These are phyloP conservation scores for Macrosoma leucophasiata DNA, from an alignment of 2,888 invertebrate species.

Conservation along the genomic window DNA sequence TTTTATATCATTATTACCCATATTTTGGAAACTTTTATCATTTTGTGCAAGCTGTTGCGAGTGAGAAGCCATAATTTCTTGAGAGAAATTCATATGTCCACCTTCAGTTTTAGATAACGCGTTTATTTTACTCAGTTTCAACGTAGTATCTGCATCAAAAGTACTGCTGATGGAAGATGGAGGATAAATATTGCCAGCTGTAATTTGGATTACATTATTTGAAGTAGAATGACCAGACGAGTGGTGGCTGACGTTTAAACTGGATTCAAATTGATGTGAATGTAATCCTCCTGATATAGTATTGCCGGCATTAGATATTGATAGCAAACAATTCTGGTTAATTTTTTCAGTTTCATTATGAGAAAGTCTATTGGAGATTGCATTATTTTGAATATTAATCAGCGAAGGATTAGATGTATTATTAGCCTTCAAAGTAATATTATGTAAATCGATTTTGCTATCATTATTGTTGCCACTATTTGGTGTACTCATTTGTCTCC, in stretches of 20 bases:
- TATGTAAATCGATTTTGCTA: constrained; percentile 56
- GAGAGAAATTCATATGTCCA: constrained; percentile 65
- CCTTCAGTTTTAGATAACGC: constrained; percentile 66
- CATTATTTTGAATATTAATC: constrained; percentile 50
- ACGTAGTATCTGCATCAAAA: constrained; percentile 65
- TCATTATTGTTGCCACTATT: constrained; percentile 40
- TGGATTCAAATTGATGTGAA: constrained; percentile 60
- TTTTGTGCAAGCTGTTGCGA: constrained; percentile 62
- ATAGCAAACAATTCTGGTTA: constrained; percentile 55
- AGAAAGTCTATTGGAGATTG: constrained; percentile 37
- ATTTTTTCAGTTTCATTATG: constrained; percentile 54
- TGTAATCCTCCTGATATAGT: constrained; percentile 48
- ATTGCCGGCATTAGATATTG: constrained; percentile 45
- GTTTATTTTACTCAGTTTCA: constrained; percentile 66
- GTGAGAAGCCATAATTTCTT: constrained; percentile 68
- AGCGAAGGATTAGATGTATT: constrained; percentile 38
- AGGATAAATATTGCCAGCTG: constrained; percentile 64
- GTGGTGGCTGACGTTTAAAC: constrained; percentile 56
- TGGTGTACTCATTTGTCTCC: constrained; percentile 53
- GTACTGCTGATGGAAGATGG: constrained; percentile 57
- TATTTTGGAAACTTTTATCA: constrained; percentile 63
- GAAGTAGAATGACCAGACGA: constrained; percentile 52
- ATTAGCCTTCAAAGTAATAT: constrained; percentile 48
- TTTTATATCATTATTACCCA: constrained; percentile 57
- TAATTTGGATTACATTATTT: constrained; percentile 67